Evolutionary conservation across 2,797 vertebrate species (phyloP).

Genomic region (Helicolenus hilgendorfi): DNA sequence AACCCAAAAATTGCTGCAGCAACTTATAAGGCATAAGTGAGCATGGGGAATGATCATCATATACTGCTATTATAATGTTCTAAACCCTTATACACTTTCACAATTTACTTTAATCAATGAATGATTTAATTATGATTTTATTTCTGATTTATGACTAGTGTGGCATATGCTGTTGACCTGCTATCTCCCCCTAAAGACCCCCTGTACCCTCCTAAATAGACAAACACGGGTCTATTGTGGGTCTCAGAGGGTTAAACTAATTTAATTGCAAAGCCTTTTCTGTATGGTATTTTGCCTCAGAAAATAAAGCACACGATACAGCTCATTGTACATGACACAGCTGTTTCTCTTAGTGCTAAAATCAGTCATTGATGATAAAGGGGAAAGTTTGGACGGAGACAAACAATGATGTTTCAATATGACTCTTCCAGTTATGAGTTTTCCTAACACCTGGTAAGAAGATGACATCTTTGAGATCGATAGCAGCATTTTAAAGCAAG

Average conservation of each 20-base stretch:
- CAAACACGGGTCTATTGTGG: too few relatives aligned
- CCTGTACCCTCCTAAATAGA: too few relatives aligned
- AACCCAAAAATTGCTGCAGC: too few relatives aligned
- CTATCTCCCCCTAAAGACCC: too few relatives aligned
- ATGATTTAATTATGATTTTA: too few relatives aligned
- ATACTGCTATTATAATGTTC: too few relatives aligned
- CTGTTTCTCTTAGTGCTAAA: neutral
- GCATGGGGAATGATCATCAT: too few relatives aligned
- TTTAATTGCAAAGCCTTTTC: neutral
- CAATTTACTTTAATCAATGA: too few relatives aligned
- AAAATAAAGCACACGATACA: neutral
- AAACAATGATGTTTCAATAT: neutral
- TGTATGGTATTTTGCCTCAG: neutral
- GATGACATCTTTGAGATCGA: slow-evolving; percentile 11
- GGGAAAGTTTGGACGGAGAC: neutral
- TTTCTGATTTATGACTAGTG: too few relatives aligned
- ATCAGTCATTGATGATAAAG: neutral
- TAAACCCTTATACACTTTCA: too few relatives aligned
- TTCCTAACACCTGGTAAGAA: slow-evolving; percentile 2
- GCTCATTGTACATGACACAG: neutral
- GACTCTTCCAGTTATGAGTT: neutral
- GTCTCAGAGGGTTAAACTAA: neutral
- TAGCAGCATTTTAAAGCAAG: slow-evolving; percentile 16
- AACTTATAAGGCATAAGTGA: too few relatives aligned
- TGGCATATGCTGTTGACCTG: too few relatives aligned